Conservation (phyloP, 92 coral and sea anemone genomes). For the Galaxea fascicularis region DNA sequence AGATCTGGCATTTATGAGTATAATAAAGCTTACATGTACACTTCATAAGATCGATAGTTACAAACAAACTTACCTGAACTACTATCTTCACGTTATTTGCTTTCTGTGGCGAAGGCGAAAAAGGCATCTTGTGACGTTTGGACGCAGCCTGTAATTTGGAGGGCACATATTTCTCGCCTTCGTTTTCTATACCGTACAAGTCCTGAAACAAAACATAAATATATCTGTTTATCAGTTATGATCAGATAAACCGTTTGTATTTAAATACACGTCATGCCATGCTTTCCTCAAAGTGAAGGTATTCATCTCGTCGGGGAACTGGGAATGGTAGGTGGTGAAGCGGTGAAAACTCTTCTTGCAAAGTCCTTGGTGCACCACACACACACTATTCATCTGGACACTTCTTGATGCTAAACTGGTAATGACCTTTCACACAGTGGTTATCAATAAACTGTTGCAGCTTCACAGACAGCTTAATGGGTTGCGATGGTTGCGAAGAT, state of each 20-base stretch:
- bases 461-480: conserved; percentile 42
- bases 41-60: no score
- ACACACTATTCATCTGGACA: conserved; percentile 55
- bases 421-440: conserved; percentile 62
- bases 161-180: conserved; percentile 35
- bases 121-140: conserved; percentile 28
- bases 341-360: no score
- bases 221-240: conserved; percentile 9
- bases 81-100: no score
- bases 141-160: conserved; percentile 33
- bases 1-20: no score
- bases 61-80: no score
- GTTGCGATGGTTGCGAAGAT: conserved; percentile 34
- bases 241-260: conserved; percentile 1
- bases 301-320: conserved; percentile 61
- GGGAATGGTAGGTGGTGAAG: conserved; percentile 74
- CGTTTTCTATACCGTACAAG: no score
- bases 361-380: conserved; percentile 62
- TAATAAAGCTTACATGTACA: no score
- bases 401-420: no score
- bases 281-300: conserved; percentile 59
- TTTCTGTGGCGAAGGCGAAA: conserved; percentile 21
- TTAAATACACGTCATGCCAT: conserved; percentile 18
- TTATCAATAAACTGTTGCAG: conserved; percentile 50
- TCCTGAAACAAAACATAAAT: conserved; percentile 38